A percentile compares a stretch with the other conserved stretches of the same genome.
These are phyloP conservation scores for Oligia strigilis DNA, from an alignment of 2,888 invertebrate species.

Conservation along the genomic window DNA sequence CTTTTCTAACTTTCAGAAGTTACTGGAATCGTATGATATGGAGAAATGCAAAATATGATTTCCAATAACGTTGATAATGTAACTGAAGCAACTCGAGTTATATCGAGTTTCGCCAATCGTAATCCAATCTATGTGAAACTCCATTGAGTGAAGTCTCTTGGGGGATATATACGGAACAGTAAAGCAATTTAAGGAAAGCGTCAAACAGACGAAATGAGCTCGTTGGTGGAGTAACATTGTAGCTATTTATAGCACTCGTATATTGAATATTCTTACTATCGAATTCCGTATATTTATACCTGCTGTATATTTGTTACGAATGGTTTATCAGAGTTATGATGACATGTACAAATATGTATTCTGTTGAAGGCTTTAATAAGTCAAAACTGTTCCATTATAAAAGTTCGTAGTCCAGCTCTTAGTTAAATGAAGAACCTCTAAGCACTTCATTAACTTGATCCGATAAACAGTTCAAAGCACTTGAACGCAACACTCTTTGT, in stretches of 20 bases:
- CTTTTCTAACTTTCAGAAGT: slow-evolving; percentile 6
- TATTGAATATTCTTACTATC: background rate
- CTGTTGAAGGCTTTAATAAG: background rate
- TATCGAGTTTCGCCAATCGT: slow-evolving; percentile 52
- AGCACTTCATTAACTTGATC: slow-evolving; percentile 46
- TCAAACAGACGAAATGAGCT: slow-evolving; percentile 31
- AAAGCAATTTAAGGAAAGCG: slow-evolving; percentile 52
- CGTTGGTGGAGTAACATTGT: slow-evolving; percentile 9
- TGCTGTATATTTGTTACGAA: too few species aligned
- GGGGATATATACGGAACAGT: slow-evolving; percentile 27
- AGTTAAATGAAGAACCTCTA: slow-evolving; percentile 30
- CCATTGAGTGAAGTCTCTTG: slow-evolving; percentile 34
- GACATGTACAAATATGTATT: background rate
- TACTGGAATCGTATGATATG: slow-evolving; percentile 14
- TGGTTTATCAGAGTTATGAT: background rate
- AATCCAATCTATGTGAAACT: slow-evolving; percentile 59
- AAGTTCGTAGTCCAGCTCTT: slow-evolving; percentile 19
- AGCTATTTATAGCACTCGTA: slow-evolving; percentile 15
- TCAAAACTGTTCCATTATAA: background rate
- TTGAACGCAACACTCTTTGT: slow-evolving; percentile 6
- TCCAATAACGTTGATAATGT: slow-evolving; percentile 33
- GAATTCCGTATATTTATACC: background rate
- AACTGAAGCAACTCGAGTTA: slow-evolving; percentile 36
- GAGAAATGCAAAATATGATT: slow-evolving; percentile 45
- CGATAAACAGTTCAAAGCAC: slow-evolving; percentile 40